Base-by-base conservation (phyloP, 2,888 invertebrate genomes). In the Synanthedon andrenaeformis region DNA sequence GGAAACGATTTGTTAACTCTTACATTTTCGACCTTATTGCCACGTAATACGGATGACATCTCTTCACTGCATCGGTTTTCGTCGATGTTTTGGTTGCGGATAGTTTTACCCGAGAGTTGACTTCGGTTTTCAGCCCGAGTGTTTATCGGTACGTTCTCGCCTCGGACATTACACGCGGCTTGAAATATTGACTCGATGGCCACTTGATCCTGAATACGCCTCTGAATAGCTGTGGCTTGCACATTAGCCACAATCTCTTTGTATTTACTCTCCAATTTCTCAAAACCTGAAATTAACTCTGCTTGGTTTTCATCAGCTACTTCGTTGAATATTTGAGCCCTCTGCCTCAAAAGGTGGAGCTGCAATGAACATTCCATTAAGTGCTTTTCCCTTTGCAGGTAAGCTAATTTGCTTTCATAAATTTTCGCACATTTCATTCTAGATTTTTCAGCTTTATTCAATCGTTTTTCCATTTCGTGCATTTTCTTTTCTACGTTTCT, bases 171-270 rank as follows among this genome's bases (percentile, higher is more conserved):
- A 52, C 72, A 78, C 12, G 79, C 73, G 10, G 76, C 72, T 66
- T 82, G 74, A 49, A 86, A 64, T 58, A 86, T 74, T 2, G 80
- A 69, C 61, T 83, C 82, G 12, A 87, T 63, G 1, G 80, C 72
- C 42, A 72, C 70, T 64, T 86, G 85, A 58, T 87, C 86, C 52
- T 84, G 83, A 55, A 82, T 69, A 54, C 82, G 72, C 51, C 83
- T 64, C 59, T 87, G 83, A 57, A 85, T 79, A 3, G 86, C 82
- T 0, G 83, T 82, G 2, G 82, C 73, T 68, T 87, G 86, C 54
- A 86, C 74, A 54, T 76, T 82, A 2, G 79, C 81, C 14, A 87
- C 79, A 10, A 86, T 82, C 14, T 82, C 79, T 62, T 83, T 85
- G 59, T 85, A 87, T 63, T 81, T 85, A 19, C 57, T 63, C 64